Evolutionary conservation across 2,113 vertebrate species (phyloP).

Genomic region (Nycticebus coucang): DNA sequence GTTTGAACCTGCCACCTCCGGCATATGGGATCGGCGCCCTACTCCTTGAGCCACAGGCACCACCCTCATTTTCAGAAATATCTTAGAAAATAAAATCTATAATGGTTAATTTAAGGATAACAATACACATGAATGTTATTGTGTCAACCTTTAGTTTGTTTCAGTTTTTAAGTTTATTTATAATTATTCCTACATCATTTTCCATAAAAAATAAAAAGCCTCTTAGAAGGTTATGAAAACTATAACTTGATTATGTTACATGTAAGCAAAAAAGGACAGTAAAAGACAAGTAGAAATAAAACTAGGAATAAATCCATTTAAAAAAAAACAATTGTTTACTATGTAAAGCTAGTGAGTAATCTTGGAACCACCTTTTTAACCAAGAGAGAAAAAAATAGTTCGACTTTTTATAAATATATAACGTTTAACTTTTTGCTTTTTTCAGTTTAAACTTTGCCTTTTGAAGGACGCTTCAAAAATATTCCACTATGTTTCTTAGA

Average conservation of each 20-base stretch:
- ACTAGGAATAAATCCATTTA: neutral
- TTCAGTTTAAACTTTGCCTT: conserved; percentile 13
- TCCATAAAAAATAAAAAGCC: neutral
- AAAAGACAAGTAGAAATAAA: neutral
- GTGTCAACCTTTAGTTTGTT: neutral
- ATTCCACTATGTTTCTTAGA: neutral
- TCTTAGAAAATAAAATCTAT: neutral
- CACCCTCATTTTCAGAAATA: neutral
- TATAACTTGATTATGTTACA: neutral
- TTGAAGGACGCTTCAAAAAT: conserved; percentile 37
- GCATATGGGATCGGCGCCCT: too few relatives aligned
- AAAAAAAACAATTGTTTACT: neutral
- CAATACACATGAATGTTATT: neutral
- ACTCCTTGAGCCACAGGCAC: too few relatives aligned
- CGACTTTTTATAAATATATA: conserved; percentile 36
- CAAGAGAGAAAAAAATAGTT: neutral
- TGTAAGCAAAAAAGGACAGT: neutral
- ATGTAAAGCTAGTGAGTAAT: neutral
- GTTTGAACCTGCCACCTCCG: too few relatives aligned
- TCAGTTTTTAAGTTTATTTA: neutral
- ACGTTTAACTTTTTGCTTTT: conserved; percentile 37
- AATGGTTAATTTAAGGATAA: neutral
- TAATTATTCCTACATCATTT: neutral
- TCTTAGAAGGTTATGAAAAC: conserved; percentile 20
- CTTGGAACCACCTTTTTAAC: conserved; percentile 38